Evolutionary conservation across 2,888 invertebrate genomes (phyloP).

Genomic region (Ennomos quercinarius): DNA sequence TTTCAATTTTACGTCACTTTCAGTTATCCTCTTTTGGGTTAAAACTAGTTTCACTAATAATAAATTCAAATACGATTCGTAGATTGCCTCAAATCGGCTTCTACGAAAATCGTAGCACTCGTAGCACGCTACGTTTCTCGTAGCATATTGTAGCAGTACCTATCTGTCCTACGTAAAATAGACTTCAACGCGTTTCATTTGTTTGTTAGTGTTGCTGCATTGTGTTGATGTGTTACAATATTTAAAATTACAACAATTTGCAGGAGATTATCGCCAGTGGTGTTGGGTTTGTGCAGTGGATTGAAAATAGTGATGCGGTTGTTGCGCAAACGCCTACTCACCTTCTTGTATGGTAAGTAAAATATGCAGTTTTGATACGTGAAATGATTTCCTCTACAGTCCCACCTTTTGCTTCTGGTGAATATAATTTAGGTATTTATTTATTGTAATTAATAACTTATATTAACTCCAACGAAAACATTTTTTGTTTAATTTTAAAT

Average conservation of each 20-base stretch:
- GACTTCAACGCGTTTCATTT: conserved; percentile 15
- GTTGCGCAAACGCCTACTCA: conserved; percentile 97
- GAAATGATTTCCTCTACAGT: too few species aligned
- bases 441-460: too few species aligned
- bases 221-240: too few species aligned
- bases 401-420: too few species aligned
- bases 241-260: neutral
- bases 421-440: too few species aligned
- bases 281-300: conserved; percentile 92
- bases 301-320: conserved; percentile 97
- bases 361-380: neutral
- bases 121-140: neutral
- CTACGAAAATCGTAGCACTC: conserved; percentile 68
- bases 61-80: too few species aligned
- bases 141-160: conserved; percentile 4
- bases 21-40: too few species aligned
- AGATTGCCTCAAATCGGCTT: conserved; percentile 49
- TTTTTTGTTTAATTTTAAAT: too few species aligned
- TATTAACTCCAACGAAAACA: too few species aligned
- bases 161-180: neutral
- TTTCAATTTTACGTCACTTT: too few species aligned
- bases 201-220: too few species aligned
- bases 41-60: too few species aligned
- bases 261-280: conserved; percentile 89
- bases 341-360: conserved; percentile 94